Evolutionary conservation across 35 echinoderm and acorn worm genomes (phyloP).

Genomic region (Heliocidaris erythrogramma): DNA sequence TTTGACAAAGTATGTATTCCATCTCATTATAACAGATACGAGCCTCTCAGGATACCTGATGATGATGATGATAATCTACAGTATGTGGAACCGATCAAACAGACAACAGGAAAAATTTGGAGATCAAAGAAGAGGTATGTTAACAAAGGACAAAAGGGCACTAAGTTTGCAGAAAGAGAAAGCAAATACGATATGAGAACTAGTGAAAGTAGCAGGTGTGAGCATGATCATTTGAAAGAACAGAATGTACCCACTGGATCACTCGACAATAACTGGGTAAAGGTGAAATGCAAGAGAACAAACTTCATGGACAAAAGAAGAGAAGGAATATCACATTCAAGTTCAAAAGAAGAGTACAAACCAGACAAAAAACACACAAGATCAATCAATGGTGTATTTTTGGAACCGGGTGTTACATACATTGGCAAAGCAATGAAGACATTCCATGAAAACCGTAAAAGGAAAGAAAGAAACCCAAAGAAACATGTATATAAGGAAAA

Average conservation of each 20-base stretch:
- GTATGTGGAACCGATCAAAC: background rate
- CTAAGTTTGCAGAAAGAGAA: background rate
- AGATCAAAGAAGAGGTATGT: conserved; percentile 19
- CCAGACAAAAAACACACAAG: background rate
- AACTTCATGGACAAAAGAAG: background rate
- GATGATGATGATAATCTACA: background rate
- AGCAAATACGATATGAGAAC: background rate
- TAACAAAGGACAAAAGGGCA: background rate
- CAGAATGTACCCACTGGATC: background rate
- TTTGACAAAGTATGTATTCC: conserved; percentile 18
- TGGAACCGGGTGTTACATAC: background rate
- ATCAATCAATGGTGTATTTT: background rate
- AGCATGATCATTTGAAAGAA: background rate
- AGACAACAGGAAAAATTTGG: background rate
- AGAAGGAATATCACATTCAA: background rate
- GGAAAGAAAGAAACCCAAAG: background rate
- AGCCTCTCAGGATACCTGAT: background rate
- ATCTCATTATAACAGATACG: conserved; percentile 28
- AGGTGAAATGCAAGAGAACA: background rate
- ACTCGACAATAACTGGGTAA: background rate
- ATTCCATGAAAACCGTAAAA: background rate
- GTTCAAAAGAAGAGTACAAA: background rate
- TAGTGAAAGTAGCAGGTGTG: background rate
- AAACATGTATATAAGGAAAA: background rate
- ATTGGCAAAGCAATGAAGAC: background rate